Conservation (phyloP, 2,113 vertebrate genomes). For the Chloropsis cyanopogon region DNA sequence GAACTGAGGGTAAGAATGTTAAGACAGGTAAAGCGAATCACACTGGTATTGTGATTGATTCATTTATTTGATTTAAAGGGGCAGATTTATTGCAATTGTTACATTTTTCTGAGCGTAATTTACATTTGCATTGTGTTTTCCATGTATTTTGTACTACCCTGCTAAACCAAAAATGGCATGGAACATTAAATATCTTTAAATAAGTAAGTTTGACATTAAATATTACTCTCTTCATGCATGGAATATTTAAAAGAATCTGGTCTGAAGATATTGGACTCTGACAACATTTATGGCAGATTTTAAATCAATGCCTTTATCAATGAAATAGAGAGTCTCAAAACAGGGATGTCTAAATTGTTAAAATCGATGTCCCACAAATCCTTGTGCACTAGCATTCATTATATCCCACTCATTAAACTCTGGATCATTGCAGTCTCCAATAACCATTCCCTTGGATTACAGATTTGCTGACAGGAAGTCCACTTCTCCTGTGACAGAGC, state of each 20-base stretch:
- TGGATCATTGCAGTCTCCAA: neutral
- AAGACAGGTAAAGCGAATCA: neutral
- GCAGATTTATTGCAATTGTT: neutral
- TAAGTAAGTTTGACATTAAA: neutral
- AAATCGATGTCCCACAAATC: neutral
- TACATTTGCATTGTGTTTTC: neutral
- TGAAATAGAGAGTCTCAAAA: neutral
- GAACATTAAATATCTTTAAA: neutral
- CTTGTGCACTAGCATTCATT: neutral
- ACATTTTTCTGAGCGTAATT: neutral
- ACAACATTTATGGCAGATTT: neutral
- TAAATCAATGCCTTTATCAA: neutral
- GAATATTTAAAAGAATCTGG: neutral
- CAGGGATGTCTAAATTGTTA: neutral
- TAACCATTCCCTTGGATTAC: neutral
- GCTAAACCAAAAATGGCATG: neutral
- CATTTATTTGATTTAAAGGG: neutral
- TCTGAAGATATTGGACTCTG: neutral
- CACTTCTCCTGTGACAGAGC: neutral
- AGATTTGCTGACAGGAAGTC: neutral
- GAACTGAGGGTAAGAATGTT: neutral
- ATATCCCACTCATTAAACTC: neutral
- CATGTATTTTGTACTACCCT: neutral
- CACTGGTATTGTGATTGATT: neutral
- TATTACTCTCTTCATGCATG: rapidly evolving